Percentiles rank a stretch among this genome's conserved stretches.
These are phyloP conservation scores for Hyla sarda DNA, from an alignment of 2,113 vertebrate genomes.

Conservation along the genomic window DNA sequence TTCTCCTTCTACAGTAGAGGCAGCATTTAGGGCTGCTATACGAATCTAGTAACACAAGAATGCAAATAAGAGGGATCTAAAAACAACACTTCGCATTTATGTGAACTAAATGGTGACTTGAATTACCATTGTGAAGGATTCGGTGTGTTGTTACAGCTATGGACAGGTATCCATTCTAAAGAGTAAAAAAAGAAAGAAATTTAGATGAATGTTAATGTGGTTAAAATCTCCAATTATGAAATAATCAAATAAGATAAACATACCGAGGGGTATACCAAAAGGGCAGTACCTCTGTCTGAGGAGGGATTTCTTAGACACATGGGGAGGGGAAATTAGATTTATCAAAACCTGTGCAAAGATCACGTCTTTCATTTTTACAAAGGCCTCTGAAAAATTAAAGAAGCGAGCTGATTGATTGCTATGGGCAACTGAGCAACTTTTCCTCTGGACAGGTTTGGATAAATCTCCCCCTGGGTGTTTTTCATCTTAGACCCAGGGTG, in stretches of 20 bases:
- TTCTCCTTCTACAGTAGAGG: constrained; percentile 86
- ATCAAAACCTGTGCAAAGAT: too few species aligned
- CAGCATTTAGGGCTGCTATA: constrained; percentile 94
- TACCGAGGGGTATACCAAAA: too few species aligned
- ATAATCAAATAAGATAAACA: not conserved
- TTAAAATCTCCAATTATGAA: not conserved
- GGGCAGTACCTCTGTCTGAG: too few species aligned
- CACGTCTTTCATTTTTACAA: too few species aligned
- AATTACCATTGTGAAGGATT: constrained; percentile 30
- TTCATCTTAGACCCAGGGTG: too few species aligned
- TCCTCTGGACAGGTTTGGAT: too few species aligned
- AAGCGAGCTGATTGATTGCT: too few species aligned
- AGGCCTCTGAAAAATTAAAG: too few species aligned
- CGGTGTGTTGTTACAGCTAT: not conserved
- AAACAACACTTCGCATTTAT: not conserved
- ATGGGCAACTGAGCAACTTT: too few species aligned
- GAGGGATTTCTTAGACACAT: too few species aligned
- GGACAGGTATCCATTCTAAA: constrained; percentile 30
- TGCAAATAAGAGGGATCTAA: not conserved
- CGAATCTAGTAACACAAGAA: constrained; percentile 79
- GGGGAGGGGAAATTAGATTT: too few species aligned
- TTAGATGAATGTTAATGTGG: not conserved
- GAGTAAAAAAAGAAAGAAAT: not conserved
- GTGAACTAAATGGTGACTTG: not conserved
- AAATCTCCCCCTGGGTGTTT: too few species aligned